Base-by-base conservation (phyloP, 2,888 invertebrate genomes). In the Magallana nippona region DNA sequence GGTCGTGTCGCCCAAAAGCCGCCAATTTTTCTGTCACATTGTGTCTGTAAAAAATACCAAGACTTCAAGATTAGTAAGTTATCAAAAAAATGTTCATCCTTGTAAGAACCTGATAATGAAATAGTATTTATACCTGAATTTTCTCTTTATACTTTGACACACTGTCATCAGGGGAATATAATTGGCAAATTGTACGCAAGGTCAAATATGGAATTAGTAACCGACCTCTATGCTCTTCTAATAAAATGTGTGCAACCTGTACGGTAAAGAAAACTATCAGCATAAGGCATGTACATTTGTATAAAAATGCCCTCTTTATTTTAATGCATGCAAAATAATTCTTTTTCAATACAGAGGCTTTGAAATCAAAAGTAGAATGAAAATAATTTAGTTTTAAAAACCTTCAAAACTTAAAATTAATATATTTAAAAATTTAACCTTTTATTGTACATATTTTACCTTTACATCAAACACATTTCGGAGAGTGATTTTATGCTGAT, bases 381-480 rank as follows among this genome's bases (percentile, higher is more conserved):
- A 32, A 32, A 32, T 32, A 32, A 32, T 32, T 32, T 2, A 32
- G 2, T 1, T 32, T 1, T 32, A 1, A 32, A 32, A 1, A 32
- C 1, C 32, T 1, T 32, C 2, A 1, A 32, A 32, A 32, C 32
- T 32, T 10, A 15, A 17, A 27, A 22, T 56, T 57, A 22, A 32
- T 8, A n/a, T 17, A 8, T 8, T 5, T 11, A 22, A 1, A n/a
- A 22, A 11, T 57, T 15, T 55, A 22, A 10, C 60, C 19, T 44
- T 32, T 32, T 8, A 3, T 15, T 81, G 1, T 60, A 17, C 1
- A 32, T 1, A 32, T 10, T 22, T 32, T 82, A 87, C 88, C 86
- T 88, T 86, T 19, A 87, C 87, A 77, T 88, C 88, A 57, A 88
- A 88, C 2, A 88, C 87, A 62, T 86, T 87, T 44, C 84, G 32